Conservation (phyloP, 2,113 vertebrate genomes). For the Macroglossus sobrinus region DNA sequence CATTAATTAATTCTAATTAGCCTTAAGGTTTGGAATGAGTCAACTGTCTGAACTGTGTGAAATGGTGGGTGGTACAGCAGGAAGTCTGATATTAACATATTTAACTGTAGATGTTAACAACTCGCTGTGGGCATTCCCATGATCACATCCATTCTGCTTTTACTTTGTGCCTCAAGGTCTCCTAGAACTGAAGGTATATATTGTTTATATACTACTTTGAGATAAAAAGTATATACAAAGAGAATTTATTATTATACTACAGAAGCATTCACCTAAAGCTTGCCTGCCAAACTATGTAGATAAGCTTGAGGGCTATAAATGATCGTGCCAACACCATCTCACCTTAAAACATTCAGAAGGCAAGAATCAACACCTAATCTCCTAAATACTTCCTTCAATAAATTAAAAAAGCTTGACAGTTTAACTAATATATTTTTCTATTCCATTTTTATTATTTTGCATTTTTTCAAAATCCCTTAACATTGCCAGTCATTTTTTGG, state of each 20-base stretch:
- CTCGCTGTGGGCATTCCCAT: constrained; percentile 44
- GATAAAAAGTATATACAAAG: constrained; percentile 31
- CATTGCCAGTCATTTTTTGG: neutral
- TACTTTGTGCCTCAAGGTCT: constrained; percentile 17
- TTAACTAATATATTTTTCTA: neutral
- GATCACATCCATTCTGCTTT: constrained; percentile 53
- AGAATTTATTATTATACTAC: neutral
- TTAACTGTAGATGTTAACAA: constrained; percentile 14
- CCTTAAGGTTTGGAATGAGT: constrained; percentile 51
- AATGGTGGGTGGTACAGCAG: constrained; percentile 30
- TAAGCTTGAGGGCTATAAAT: neutral
- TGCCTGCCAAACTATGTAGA: neutral
- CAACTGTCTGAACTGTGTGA: constrained; percentile 38
- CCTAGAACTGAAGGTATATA: neutral
- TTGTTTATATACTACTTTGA: constrained; percentile 22
- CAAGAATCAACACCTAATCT: neutral
- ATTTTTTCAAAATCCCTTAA: constrained; percentile 14
- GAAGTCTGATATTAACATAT: constrained; percentile 22
- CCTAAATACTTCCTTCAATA: neutral
- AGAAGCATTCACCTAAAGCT: neutral
- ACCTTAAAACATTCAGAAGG: neutral
- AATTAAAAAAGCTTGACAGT: neutral
- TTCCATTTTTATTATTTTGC: neutral
- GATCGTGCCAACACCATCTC: neutral
- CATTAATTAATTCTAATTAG: constrained; percentile 61